Evolutionary conservation across 2,113 vertebrate genomes (phyloP).

Genomic region (Myiagra hebetior): DNA sequence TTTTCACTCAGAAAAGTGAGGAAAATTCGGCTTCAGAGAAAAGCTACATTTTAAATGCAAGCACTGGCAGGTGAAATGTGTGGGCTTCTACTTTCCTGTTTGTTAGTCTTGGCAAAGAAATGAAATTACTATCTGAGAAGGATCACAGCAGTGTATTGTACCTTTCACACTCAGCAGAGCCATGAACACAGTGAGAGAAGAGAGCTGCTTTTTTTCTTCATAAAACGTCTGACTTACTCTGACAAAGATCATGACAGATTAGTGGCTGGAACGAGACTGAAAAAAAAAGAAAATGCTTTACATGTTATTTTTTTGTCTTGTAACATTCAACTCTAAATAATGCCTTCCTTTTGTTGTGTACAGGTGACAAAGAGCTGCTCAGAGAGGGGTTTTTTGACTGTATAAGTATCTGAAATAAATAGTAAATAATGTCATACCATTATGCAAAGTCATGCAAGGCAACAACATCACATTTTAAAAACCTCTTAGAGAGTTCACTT

Average conservation of each 20-base stretch:
- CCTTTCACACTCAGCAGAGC: not conserved
- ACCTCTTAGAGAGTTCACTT: constrained; percentile 27
- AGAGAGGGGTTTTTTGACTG: not conserved
- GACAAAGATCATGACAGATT: not conserved
- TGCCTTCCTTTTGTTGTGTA: not conserved
- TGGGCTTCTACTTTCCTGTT: not conserved
- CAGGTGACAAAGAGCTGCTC: constrained; percentile 3
- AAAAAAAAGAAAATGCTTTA: not conserved
- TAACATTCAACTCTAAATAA: constrained; percentile 8
- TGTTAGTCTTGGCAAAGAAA: not conserved
- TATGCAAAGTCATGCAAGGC: constrained; percentile 28
- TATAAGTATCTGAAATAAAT: constrained; percentile 59
- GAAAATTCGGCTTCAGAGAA: not conserved
- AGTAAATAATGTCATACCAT: constrained; percentile 42
- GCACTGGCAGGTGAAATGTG: not conserved
- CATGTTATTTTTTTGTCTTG: not conserved
- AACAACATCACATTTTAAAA: constrained; percentile 2
- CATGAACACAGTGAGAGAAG: not conserved
- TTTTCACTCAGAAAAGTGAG: not conserved
- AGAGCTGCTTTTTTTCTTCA: not conserved
- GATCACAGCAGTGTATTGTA: not conserved
- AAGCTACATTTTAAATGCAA: not conserved
- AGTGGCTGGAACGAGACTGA: not conserved
- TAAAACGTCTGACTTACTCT: not conserved
- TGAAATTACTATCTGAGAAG: not conserved